Base-by-base conservation (phyloP, 1,140 invertebrate species). In the Drosophila kikkawai region DNA sequence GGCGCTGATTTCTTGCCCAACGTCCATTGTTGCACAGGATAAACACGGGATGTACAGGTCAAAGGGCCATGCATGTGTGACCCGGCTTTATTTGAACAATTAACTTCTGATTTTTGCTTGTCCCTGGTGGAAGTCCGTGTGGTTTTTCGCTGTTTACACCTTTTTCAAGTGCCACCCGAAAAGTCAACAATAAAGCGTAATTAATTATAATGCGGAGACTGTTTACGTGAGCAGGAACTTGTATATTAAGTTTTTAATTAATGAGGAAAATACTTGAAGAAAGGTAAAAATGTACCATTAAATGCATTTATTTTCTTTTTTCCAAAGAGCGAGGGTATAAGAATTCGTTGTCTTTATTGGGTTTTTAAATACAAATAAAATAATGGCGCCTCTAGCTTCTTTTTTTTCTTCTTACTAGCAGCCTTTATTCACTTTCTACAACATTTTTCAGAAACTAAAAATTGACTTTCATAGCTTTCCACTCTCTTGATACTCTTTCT, bases 41-140 rank as follows among this genome's bases (percentile, higher is more conserved):
- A 41, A 22, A 39, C 8, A 12, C 13, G 12, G n/a, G 11, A 15
- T 1, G 7, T n/a, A 22, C 22, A 19, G 63, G 64, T 67, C 50
- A 53, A 59, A 70, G 75, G 75, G 53, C 37, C 39, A 26, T 55
- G 50, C 80, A 70, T 83, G 80, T 76, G 76, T 76, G 60, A 51
- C 47, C 76, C 57, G 76, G 56, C 76, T 83, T 71, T 71, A 83
- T 83, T 82, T 83, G 41, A 79, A 76, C 80, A 71, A 83, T 79
- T 83, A 79, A 76, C 65, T 76, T 79, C 29, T 70, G 65, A 17
- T 83, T 71, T 83, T 83, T 76, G 44, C 34, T 57, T 51, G 39
- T 29, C 63, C 36, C 44, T 32, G 44, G 12, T 48, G 64, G 47
- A 74, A 76, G 71, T 73, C 60, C 48, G 79, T 67, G 68, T 39